phyloP scores from a whole-genome alignment of 2,797 vertebrate genomes.

The Mormyrus proboscirostris region DNA sequence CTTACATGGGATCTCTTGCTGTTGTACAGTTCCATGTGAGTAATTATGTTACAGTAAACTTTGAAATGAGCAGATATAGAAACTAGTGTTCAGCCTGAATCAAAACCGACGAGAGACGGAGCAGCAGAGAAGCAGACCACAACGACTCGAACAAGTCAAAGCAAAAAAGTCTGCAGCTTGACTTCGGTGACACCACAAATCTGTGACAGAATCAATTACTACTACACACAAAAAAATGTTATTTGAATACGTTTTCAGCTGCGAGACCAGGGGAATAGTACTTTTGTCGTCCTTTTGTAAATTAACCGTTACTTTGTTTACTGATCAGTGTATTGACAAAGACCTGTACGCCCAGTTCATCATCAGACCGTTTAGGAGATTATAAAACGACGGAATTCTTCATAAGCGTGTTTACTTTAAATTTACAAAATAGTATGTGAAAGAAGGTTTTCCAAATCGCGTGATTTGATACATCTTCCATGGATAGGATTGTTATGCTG shows the following conservation, averaged over 20 bases:
- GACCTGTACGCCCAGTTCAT: background rate
- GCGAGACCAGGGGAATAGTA: background rate
- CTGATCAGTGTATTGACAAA: background rate
- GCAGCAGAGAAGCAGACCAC: background rate
- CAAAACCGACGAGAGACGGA: background rate
- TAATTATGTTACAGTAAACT: background rate
- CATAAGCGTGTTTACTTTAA: background rate
- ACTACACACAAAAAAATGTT: background rate
- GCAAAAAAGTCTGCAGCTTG: background rate
- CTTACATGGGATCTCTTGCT: background rate
- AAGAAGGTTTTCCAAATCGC: background rate
- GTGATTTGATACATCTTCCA: background rate
- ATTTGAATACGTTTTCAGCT: background rate
- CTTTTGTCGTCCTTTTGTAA: background rate
- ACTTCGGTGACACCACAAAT: background rate
- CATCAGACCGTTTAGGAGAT: background rate
- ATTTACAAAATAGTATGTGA: background rate
- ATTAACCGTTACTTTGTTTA: background rate
- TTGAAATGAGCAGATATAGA: background rate
- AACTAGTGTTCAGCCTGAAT: background rate
- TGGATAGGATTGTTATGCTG: background rate
- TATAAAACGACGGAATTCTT: background rate
- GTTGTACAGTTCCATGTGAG: background rate
- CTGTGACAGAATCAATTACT: background rate
- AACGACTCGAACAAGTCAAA: background rate